Evolutionary conservation across 1,140 invertebrate genomes (phyloP), one percentile per base, ranked within the genome.

Genomic region (Habropoda laboriosa): DNA sequence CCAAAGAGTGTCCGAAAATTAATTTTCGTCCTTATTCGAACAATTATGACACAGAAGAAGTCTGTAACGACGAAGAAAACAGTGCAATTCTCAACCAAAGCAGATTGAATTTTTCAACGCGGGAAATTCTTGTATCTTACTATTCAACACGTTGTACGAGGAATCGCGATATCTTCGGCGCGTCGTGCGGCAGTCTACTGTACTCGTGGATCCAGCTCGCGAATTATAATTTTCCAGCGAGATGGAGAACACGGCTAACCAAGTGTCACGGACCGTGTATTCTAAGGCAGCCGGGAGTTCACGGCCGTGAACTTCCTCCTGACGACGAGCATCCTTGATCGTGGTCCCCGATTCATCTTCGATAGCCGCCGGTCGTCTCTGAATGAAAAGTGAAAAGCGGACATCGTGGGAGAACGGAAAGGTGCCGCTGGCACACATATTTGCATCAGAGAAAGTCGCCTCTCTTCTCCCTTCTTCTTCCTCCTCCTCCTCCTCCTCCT

Each of bases 401-500:
- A 24, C 60, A 61, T 63, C 58, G 74, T 55, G 67, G 84, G 79
- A 75, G 58, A 58, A 27, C 55, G 78, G 60, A 71, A 68, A 85
- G 40, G 40, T 60, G 77, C 67, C 76, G 86, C 51, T 89, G 89
- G 88, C 90, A 91, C 82, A 91, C 88, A 90, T 91, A 90, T 89
- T 88, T 88, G 87, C 86, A 88, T 83, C 67, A 85, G 90, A 90
- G 90, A 91, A 91, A 91, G 90, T 91, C 81, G 64, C 27, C 32
- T 53, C 57, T 63, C 40, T 57, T n/a, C n/a, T n/a, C n/a, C n/a
- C n/a, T n/a, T n/a, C n/a, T n/a, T n/a, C n/a, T n/a, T n/a, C n/a
- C n/a, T n/a, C n/a, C n/a, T n/a, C n/a, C n/a, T n/a, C n/a, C 45
- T 38, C 13, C 51, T 30, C 30, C 71, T 21, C n/a, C 75, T 71